These are phyloP conservation scores for Pithys albifrons DNA, from an alignment of 2,113 vertebrate genomes.

Conservation along the genomic window DNA sequence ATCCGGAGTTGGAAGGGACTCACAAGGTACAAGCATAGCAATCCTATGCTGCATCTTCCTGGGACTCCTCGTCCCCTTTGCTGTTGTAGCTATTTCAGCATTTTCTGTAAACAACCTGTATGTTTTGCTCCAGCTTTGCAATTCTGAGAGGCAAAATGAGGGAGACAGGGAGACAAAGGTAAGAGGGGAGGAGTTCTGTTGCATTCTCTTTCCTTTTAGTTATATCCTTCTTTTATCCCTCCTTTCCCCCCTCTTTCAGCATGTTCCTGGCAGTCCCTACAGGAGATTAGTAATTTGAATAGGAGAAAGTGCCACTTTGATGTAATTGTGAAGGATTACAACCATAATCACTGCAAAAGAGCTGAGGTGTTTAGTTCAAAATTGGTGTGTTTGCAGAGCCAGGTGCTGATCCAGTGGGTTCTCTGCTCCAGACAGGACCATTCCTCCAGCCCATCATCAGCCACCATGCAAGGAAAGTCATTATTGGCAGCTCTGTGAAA, in stretches of 20 bases:
- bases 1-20: neutral
- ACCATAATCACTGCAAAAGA: neutral
- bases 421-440: neutral
- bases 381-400: neutral
- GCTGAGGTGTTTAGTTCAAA: neutral
- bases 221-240: neutral
- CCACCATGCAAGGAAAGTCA: neutral
- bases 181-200: neutral
- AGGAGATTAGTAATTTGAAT: neutral
- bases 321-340: slow-evolving; percentile 7
- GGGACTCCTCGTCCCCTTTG: neutral
- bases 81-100: neutral
- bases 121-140: neutral
- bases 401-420: neutral
- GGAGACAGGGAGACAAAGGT: neutral
- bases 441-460: neutral
- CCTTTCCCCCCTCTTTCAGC: neutral
- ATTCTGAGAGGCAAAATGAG: neutral
- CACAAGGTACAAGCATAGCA: neutral
- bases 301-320: neutral
- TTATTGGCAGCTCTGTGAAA: neutral
- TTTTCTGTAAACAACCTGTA: neutral
- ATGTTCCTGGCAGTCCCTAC: neutral
- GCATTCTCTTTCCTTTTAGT: neutral
- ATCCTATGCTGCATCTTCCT: neutral